Evolutionary conservation across 2,888 invertebrate species (phyloP), one percentile per base, ranked within the genome.

Genomic region (Lithophane ornitopus): DNA sequence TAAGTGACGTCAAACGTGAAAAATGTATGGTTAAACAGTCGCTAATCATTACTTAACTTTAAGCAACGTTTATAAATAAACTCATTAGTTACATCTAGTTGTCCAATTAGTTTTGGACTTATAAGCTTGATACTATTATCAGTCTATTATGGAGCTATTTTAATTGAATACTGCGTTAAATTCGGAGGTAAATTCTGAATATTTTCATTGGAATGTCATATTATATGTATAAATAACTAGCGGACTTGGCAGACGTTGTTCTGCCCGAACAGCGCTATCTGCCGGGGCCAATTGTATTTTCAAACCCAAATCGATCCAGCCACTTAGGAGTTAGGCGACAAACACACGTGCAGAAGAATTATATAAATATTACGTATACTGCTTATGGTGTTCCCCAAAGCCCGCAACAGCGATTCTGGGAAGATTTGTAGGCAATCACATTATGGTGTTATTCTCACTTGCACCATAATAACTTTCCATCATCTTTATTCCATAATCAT

Each of bases 91-190:
- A 39, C 46, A 19, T 74, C 19, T 76, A 73, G 78, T 78, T 81
- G 76, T 76, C 72, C 73, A 86, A 87, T 84, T 84, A 81, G 74
- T 80, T 76, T 71, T 58, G 9, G 12, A 75, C 65, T 73, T 66
- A 81, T 78, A 56, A 41, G n/a, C 54, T 74, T 26, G 34, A 59
- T 59, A n/a, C 8, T 80, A 12, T 34, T 34, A 34, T 34, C 34
- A 34, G 34, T 34, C 34, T 34, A 34, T 26, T 44, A 22, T 44
- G 0, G 3, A 68, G n/a, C 16, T 52, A 19, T 59, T 41, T 77
- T 68, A 1, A 54, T 56, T 56, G 0, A 39, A 34, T 76, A 39
- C 12, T 58, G 7, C 44, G 11, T 44, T 22, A 68, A 39, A 19
- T 63, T 67, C 26, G 2, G 44, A 11, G 16, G 11, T 46, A 26